Percentiles rank a stretch among this genome's conserved stretches.
Evolutionary conservation across 2,888 invertebrate genomes (phyloP).

Genomic region (Pardosa pseudoannulata): DNA sequence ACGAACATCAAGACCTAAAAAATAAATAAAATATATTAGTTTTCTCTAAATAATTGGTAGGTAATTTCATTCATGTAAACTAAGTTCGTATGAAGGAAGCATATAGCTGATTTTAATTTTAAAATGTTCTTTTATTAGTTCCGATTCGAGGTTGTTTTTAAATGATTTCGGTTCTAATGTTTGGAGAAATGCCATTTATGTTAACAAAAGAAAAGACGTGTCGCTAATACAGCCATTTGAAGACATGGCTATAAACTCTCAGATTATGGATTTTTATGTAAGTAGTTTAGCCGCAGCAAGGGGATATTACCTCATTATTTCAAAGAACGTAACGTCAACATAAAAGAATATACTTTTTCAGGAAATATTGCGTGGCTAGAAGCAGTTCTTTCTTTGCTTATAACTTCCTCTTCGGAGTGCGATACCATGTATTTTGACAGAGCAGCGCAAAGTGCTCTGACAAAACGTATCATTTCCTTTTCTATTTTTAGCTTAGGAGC

Average conservation of each 20-base stretch:
- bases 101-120: no score
- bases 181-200: no score
- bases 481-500: not conserved
- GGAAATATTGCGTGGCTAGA: slow-evolving; percentile 13
- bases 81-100: no score
- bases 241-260: not conserved
- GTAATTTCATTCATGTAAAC: no score
- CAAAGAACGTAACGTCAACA: not conserved
- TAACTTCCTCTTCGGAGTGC: not conserved
- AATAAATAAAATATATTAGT: no score
- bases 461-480: slow-evolving; percentile 13
- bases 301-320: not conserved
- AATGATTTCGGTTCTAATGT: no score
- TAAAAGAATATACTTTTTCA: slow-evolving; percentile 15
- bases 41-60: no score
- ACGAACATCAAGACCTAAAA: no score
- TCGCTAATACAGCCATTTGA: not conserved
- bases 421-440: slow-evolving; percentile 6
- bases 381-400: slow-evolving; percentile 15
- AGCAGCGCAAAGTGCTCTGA: not conserved
- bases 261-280: not conserved
- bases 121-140: no score
- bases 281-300: not conserved
- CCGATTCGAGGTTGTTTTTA: no score
- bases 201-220: not conserved